Evolutionary conservation across 2,113 vertebrate species (phyloP).

Genomic region (sheep (Ovis aries)): DNA sequence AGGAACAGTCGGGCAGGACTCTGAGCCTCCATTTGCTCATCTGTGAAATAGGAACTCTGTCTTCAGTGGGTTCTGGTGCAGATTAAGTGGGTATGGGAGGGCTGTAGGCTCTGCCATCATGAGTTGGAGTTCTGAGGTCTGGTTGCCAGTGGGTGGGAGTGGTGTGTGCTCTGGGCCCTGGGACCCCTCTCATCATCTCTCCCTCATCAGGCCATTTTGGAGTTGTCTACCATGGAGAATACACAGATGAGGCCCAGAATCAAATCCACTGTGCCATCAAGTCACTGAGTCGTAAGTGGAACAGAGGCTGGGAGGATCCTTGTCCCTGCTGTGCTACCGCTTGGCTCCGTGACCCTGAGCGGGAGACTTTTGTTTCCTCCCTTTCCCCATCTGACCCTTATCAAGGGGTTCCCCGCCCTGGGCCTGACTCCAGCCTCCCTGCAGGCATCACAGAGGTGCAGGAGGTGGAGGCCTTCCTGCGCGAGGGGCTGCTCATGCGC

Average conservation of each 20-base stretch:
- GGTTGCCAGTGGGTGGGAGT: not conserved
- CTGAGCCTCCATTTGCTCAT: not conserved
- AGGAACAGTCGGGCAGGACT: not conserved
- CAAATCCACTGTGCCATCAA: constrained; percentile 93
- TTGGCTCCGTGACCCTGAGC: not conserved
- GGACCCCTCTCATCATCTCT: not conserved
- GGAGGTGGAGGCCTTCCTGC: constrained; percentile 96
- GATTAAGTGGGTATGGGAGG: not conserved
- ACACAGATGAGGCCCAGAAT: constrained; percentile 83
- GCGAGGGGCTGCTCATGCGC: constrained; percentile 96
- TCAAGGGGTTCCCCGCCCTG: not conserved
- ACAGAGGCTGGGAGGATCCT: not conserved
- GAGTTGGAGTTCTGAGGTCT: not conserved
- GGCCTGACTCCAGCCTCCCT: not conserved
- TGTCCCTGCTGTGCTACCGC: rapidly evolving
- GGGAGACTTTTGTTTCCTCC: not conserved
- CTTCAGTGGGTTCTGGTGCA: not conserved
- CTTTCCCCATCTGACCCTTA: not conserved
- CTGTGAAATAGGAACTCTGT: not conserved
- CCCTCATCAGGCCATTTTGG: constrained; percentile 91
- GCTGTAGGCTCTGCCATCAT: not conserved
- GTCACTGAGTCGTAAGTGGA: constrained; percentile 81
- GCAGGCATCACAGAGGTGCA: constrained; percentile 90
- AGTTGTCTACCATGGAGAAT: constrained; percentile 94
- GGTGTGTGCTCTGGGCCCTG: not conserved